A percentile compares a stretch with the other conserved stretches of the same genome.
These are phyloP conservation scores for Schrankia costaestrigalis DNA, from an alignment of 2,888 invertebrate species.

Conservation along the genomic window DNA sequence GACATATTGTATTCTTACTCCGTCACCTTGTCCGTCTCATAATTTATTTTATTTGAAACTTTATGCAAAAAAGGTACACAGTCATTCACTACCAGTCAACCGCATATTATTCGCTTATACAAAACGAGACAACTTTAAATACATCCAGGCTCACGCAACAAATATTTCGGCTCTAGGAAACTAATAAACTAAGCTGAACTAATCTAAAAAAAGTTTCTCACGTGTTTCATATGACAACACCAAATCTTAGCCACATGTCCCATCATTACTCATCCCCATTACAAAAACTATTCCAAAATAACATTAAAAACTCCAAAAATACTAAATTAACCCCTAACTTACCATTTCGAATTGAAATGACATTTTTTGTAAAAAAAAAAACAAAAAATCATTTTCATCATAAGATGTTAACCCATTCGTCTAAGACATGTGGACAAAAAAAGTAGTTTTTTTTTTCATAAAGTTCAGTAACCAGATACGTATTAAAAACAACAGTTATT, in stretches of 20 bases:
- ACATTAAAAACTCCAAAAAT: slow-evolving; percentile 51
- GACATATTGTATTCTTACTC: no score
- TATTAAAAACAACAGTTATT: slow-evolving; percentile 70
- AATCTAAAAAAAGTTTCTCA: slow-evolving; percentile 49
- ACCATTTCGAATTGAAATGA: slow-evolving; percentile 74
- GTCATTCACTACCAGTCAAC: no score
- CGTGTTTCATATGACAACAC: slow-evolving; percentile 62
- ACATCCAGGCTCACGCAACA: slow-evolving; percentile 16
- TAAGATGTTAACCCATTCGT: slow-evolving; percentile 65
- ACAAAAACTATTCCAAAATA: slow-evolving; percentile 42
- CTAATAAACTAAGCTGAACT: slow-evolving; percentile 32
- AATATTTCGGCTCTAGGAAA: slow-evolving; percentile 28
- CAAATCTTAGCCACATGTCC: slow-evolving; percentile 65
- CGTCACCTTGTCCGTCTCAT: no score
- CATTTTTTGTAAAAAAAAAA: slow-evolving; percentile 50
- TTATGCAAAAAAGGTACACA: no score
- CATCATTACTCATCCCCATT: slow-evolving; percentile 65
- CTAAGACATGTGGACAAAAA: slow-evolving; percentile 55
- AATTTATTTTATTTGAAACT: no score
- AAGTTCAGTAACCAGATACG: slow-evolving; percentile 77
- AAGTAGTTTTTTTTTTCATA: slow-evolving; percentile 41
- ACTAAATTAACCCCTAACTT: slow-evolving; percentile 73
- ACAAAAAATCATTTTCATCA: slow-evolving; percentile 37
- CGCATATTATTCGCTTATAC: no score
- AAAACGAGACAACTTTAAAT: no score